Evolutionary conservation across 2,113 vertebrate species (phyloP).

Genomic region (Pangasianodon gigas): DNA sequence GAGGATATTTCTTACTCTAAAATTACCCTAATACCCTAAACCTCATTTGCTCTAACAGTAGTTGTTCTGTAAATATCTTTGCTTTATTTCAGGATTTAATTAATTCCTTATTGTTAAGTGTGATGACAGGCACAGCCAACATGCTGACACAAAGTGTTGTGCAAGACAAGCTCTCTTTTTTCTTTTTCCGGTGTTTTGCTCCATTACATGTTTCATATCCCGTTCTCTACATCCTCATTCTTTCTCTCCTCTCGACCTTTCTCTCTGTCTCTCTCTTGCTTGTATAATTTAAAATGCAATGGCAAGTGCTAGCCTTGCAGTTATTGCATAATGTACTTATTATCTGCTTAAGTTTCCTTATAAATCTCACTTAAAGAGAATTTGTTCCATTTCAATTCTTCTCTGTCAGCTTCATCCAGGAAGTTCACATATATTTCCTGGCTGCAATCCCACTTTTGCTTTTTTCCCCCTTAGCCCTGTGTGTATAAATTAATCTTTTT

Average conservation of each 20-base stretch:
- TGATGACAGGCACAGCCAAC: conserved; percentile 35
- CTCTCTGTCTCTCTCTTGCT: conserved; percentile 28
- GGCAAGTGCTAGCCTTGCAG: not conserved
- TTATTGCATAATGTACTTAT: conserved; percentile 21
- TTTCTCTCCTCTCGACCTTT: conserved; percentile 36
- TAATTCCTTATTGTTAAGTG: conserved; percentile 3
- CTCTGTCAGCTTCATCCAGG: conserved; percentile 22
- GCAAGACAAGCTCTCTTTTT: conserved; percentile 54
- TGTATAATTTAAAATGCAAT: conserved; percentile 1
- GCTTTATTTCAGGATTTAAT: conserved; percentile 3
- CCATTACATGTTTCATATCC: conserved; percentile 73
- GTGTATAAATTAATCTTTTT: conserved; percentile 1
- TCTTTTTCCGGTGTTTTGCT: conserved; percentile 70
- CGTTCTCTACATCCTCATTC: conserved; percentile 74
- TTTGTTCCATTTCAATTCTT: conserved; percentile 7
- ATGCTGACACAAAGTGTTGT: conserved; percentile 71
- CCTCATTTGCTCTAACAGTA: not conserved
- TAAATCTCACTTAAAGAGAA: conserved; percentile 14
- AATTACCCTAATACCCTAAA: too few species aligned
- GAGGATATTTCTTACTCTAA: not conserved
- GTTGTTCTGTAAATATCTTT: not conserved
- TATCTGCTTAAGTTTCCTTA: conserved; percentile 34
- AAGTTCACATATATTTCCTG: not conserved
- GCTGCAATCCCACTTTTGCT: not conserved
- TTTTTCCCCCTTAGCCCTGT: not conserved